phyloP scores from a whole-genome alignment of 2,797 vertebrate species.

The Chelonia mydas region DNA sequence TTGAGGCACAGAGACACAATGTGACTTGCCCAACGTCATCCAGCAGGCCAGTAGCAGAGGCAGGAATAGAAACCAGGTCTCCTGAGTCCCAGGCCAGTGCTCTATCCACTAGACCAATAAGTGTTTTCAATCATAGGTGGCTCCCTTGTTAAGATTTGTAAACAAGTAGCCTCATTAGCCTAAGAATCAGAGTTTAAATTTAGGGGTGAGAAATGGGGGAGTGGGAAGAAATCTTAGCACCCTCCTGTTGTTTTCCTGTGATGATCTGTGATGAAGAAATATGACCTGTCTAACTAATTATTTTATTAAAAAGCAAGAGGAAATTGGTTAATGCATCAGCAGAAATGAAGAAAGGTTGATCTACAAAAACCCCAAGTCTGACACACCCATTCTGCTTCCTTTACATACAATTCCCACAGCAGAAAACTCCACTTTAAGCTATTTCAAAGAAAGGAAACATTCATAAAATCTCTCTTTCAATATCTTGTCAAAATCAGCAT shows the following conservation, averaged over 20 bases:
- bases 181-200: not conserved
- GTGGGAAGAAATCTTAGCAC: not conserved
- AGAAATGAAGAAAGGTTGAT: not conserved
- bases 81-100: not conserved
- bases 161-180: not conserved
- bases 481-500: constrained; percentile 81
- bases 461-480: constrained; percentile 75
- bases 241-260: not conserved
- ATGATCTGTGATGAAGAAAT: not conserved
- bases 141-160: not conserved
- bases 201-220: not conserved
- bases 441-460: constrained; percentile 53
- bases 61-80: not conserved
- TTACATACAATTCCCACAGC: not conserved
- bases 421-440: constrained; percentile 4
- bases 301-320: not conserved
- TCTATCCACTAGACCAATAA: not conserved
- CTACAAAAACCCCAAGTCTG: not conserved
- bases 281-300: not conserved
- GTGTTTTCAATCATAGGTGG: not conserved
- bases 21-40: not conserved
- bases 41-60: not conserved
- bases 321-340: not conserved
- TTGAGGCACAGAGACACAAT: not conserved
- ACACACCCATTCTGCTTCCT: not conserved